These are phyloP conservation scores for Halictus rubicundus DNA, from an alignment of 1,140 invertebrate genomes.

Conservation along the genomic window DNA sequence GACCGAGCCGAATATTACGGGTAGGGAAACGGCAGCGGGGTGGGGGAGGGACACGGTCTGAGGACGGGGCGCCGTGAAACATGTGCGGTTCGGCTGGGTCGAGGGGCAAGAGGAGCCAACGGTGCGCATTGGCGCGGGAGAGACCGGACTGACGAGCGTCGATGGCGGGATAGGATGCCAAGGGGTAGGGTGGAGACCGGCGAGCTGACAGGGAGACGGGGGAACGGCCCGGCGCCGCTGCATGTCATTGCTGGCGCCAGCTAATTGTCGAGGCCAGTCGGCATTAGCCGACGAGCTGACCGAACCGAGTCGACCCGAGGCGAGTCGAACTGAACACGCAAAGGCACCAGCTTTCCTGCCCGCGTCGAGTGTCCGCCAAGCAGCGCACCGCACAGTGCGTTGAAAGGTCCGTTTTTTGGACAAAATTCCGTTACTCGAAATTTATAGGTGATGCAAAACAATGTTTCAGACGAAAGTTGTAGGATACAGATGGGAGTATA, in stretches of 20 bases:
- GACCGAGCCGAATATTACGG: constrained; percentile 12
- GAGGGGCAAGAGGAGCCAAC: not conserved
- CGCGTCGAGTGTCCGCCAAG: not conserved
- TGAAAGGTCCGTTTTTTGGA: too few species aligned
- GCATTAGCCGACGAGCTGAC: constrained; percentile 73
- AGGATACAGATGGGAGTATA: too few species aligned
- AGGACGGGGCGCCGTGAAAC: constrained; percentile 55
- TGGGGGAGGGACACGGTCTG: constrained; percentile 35
- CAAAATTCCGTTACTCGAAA: too few species aligned
- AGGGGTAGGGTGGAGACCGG: not conserved
- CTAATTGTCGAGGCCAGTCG: constrained; percentile 78
- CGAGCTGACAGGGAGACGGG: constrained; percentile 32
- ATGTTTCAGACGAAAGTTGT: too few species aligned
- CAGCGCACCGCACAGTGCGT: not conserved
- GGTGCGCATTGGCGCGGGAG: constrained; percentile 25
- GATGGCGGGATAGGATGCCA: constrained; percentile 39
- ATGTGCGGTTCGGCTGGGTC: constrained; percentile 46
- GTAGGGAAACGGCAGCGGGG: not conserved
- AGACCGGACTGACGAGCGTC: constrained; percentile 9
- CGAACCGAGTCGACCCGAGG: constrained; percentile 65
- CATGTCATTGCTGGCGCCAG: constrained; percentile 78
- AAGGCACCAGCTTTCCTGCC: not conserved
- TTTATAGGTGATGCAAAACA: too few species aligned
- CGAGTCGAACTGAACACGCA: constrained; percentile 20
- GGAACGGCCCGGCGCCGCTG: constrained; percentile 69